A percentile compares a stretch with the other conserved stretches of the same genome.
Evolutionary conservation across 2,113 vertebrate genomes (phyloP).

Genomic region (Leucoraja erinaceus): DNA sequence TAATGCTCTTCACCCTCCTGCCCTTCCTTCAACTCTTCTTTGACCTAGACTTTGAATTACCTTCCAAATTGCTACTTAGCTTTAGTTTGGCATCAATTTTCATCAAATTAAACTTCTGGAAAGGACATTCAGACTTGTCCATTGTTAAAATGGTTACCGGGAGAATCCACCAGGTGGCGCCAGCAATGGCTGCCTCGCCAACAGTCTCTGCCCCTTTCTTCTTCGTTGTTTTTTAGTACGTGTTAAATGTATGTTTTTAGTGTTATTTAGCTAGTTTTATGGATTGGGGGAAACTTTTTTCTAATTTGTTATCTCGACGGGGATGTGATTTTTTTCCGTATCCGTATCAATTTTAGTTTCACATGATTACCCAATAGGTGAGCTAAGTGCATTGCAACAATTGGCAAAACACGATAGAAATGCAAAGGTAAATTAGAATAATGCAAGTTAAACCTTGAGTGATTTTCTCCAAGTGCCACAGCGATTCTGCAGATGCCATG

Average conservation of each 20-base stretch:
- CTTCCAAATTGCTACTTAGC: too few relatives aligned
- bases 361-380: neutral
- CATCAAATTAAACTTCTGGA: neutral
- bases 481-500: constrained; percentile 93
- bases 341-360: neutral
- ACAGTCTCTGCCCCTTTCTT: too few relatives aligned
- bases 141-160: neutral
- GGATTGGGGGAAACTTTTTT: too few relatives aligned
- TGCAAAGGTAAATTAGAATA: neutral
- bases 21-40: neutral
- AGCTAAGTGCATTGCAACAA: neutral
- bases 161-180: too few relatives aligned
- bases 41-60: neutral
- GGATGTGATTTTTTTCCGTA: too few relatives aligned
- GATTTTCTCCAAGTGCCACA: constrained; percentile 90
- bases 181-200: too few relatives aligned
- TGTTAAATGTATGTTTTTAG: too few relatives aligned
- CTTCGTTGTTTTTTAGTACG: too few relatives aligned
- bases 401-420: neutral
- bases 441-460: constrained; percentile 70
- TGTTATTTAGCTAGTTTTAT: too few relatives aligned
- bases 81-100: neutral
- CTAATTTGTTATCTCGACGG: too few relatives aligned
- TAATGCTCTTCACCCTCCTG: neutral
- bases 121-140: neutral